Evolutionary conservation across 2,797 vertebrate genomes (phyloP).

Genomic region (Poeciliopsis turneri): DNA sequence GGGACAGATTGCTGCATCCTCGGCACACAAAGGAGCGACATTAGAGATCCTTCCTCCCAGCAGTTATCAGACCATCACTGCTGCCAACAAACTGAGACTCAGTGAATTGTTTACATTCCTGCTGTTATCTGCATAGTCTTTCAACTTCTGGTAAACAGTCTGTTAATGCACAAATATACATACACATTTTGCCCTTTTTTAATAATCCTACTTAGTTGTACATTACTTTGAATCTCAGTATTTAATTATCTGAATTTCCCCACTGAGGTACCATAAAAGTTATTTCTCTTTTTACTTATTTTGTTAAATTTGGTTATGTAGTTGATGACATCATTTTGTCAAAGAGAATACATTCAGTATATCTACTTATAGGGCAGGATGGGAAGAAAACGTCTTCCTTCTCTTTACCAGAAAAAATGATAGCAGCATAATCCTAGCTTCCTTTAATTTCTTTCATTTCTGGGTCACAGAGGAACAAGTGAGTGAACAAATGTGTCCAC

Average conservation of each 20-base stretch:
- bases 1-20: background rate
- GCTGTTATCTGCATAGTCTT: background rate
- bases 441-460: conserved; percentile 10
- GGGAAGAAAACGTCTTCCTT: background rate
- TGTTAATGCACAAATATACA: background rate
- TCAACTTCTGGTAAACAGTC: background rate
- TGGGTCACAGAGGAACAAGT: conserved; percentile 51
- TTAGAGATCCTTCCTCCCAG: background rate
- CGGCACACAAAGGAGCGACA: background rate
- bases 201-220: background rate
- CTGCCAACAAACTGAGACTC: too few relatives aligned
- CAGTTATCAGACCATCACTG: too few relatives aligned
- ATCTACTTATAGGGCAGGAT: background rate
- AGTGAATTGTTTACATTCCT: background rate
- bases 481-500: conserved; percentile 40
- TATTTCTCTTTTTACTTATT: background rate
- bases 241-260: background rate
- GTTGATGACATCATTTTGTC: background rate
- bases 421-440: background rate
- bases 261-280: background rate
- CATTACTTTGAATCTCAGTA: background rate
- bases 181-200: background rate
- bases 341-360: background rate
- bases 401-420: conserved; percentile 1
- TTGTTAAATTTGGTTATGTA: background rate